These are phyloP conservation scores for Caradrina clavipalpis DNA, from an alignment of 2,888 invertebrate genomes.

Conservation along the genomic window DNA sequence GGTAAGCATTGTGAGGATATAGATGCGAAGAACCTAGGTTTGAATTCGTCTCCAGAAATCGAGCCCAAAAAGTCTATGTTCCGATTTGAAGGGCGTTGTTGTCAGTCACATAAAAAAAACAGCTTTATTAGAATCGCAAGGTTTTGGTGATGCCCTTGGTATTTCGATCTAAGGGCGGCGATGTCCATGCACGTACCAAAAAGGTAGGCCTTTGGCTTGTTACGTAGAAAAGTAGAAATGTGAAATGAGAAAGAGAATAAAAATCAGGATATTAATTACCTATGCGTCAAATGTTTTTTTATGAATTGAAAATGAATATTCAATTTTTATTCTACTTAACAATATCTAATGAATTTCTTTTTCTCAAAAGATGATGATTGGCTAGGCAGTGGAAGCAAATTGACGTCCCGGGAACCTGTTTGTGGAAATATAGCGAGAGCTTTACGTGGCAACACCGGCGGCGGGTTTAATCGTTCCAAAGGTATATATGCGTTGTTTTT, in stretches of 20 bases:
- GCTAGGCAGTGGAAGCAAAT: constrained; percentile 83
- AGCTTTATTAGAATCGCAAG: too few relatives aligned
- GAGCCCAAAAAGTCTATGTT: too few relatives aligned
- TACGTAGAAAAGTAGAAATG: background rate
- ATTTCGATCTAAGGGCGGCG: too few relatives aligned
- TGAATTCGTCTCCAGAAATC: background rate
- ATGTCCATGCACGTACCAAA: background rate
- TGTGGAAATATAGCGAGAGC: constrained; percentile 87
- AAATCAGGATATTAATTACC: background rate
- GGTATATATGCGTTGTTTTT: constrained; percentile 26
- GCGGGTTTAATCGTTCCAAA: constrained; percentile 35
- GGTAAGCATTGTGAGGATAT: constrained; percentile 66
- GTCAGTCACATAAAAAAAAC: background rate
- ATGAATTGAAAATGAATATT: too few relatives aligned
- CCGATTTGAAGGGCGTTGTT: background rate
- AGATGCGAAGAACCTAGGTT: background rate
- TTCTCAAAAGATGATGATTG: constrained; percentile 81
- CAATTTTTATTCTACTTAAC: too few relatives aligned
- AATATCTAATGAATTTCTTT: background rate
- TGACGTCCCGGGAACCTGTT: constrained; percentile 86
- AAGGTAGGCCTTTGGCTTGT: background rate
- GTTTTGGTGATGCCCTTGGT: too few relatives aligned
- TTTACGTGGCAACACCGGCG: constrained; percentile 74
- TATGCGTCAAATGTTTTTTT: too few relatives aligned
- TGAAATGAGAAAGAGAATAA: background rate